A percentile compares a stretch with the other conserved stretches of the same genome.
Evolutionary conservation across 2,888 invertebrate species (phyloP).

Genomic region (Ctena decussata): DNA sequence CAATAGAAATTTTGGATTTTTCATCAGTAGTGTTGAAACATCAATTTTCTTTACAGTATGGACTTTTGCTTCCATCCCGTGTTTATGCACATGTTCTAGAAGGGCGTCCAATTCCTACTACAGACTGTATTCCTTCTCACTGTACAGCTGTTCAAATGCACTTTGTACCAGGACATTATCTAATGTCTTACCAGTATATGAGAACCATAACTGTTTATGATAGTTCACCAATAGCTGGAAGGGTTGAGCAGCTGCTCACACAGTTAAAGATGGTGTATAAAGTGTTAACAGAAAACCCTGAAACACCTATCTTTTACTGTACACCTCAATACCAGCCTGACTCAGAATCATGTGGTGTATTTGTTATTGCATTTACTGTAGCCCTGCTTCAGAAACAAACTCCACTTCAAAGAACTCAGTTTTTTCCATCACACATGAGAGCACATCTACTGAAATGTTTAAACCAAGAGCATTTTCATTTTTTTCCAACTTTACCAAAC

Average conservation of each 20-base stretch:
- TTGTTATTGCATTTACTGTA: slow-evolving; percentile 24
- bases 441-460: not conserved
- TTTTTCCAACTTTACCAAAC: not conserved
- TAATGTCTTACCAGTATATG: slow-evolving; percentile 12
- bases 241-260: not conserved
- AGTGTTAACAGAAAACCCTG: not conserved
- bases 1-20: not conserved
- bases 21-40: not conserved
- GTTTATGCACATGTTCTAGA: not conserved
- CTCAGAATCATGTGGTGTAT: slow-evolving; percentile 23
- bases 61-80: not conserved
- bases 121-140: not conserved
- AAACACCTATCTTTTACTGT: slow-evolving; percentile 11
- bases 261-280: slow-evolving; percentile 6
- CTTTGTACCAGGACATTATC: slow-evolving; percentile 20
- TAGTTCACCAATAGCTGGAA: not conserved
- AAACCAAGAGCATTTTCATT: not conserved
- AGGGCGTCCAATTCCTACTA: not conserved
- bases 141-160: slow-evolving; percentile 17
- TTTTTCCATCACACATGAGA: not conserved
- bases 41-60: not conserved
- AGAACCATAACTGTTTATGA: slow-evolving; percentile 12
- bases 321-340: slow-evolving; percentile 17
- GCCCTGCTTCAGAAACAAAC: not conserved
- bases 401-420: not conserved